Percentiles rank a stretch among this genome's conserved stretches.
Conservation (phyloP, 2,113 vertebrate genomes). For the Ursus arctos region DNA sequence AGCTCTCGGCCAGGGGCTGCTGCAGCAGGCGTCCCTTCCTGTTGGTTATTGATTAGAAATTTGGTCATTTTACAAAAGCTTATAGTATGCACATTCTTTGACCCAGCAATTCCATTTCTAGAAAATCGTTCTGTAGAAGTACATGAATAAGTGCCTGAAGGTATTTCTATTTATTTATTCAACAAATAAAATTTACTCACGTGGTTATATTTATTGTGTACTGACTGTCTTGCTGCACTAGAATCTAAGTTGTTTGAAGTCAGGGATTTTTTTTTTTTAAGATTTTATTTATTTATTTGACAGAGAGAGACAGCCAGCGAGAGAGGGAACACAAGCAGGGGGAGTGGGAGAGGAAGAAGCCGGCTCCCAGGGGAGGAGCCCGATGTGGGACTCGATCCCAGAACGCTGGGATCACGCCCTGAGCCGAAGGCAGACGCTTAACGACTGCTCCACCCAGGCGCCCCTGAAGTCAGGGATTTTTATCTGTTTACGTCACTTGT, state of each 20-base stretch:
- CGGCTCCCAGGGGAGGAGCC: no score
- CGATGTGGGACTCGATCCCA: no score
- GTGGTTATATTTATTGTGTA: not conserved
- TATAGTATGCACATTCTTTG: not conserved
- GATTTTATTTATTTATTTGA: no score
- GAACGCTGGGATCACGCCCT: no score
- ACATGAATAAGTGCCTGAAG: not conserved
- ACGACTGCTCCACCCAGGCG: no score
- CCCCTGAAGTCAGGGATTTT: not conserved
- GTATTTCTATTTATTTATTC: not conserved
- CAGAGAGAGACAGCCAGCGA: no score
- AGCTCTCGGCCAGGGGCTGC: no score
- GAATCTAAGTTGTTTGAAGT: not conserved
- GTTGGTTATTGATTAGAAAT: not conserved
- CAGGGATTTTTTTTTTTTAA: not conserved
- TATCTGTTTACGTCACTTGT: not conserved
- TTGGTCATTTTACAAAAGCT: not conserved
- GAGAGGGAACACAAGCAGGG: no score
- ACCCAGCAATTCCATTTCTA: not conserved
- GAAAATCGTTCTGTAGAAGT: not conserved
- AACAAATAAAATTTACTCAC: not conserved
- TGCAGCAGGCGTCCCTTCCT: not conserved
- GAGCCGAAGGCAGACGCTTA: no score
- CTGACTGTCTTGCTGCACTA: not conserved
- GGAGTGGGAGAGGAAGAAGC: no score